Conservation (phyloP, 2,888 invertebrate species). For the Drosophila percnosoma region DNA sequence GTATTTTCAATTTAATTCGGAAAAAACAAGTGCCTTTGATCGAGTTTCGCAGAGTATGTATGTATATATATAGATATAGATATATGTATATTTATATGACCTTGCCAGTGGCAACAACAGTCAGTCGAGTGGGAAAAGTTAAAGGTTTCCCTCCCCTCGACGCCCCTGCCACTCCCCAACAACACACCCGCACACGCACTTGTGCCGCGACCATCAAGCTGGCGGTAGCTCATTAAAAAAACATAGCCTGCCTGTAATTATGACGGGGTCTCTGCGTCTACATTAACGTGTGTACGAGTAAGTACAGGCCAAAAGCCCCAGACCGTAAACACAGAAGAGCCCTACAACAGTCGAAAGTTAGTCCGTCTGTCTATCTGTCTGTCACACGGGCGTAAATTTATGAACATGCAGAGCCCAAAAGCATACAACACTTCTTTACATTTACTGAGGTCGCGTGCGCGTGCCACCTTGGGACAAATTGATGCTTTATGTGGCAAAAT, state of each 20-base stretch:
- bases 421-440: constrained; percentile 69
- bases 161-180: neutral
- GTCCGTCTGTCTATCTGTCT: constrained; percentile 6
- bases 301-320: constrained; percentile 19
- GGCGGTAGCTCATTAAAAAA: constrained; percentile 70
- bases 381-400: constrained; percentile 57
- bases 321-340: constrained; percentile 38
- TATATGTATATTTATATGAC: constrained; percentile 5
- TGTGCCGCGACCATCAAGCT: constrained; percentile 18
- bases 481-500: constrained; percentile 1
- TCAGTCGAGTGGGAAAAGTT: constrained; percentile 15
- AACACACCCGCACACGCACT: neutral
- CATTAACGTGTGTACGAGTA: constrained; percentile 18
- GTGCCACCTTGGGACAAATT: constrained; percentile 18
- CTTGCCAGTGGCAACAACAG: constrained; percentile 25
- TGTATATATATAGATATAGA: neutral
- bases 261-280: constrained; percentile 42
- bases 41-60: neutral
- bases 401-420: constrained; percentile 65
- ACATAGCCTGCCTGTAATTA: constrained; percentile 70
- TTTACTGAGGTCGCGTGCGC: constrained; percentile 20
- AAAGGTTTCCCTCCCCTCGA: neutral
- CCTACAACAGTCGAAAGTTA: constrained; percentile 10
- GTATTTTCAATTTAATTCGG: neutral
- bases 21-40: neutral